phyloP scores from a whole-genome alignment of 1,140 invertebrate species.

The Lethrus apterus region DNA sequence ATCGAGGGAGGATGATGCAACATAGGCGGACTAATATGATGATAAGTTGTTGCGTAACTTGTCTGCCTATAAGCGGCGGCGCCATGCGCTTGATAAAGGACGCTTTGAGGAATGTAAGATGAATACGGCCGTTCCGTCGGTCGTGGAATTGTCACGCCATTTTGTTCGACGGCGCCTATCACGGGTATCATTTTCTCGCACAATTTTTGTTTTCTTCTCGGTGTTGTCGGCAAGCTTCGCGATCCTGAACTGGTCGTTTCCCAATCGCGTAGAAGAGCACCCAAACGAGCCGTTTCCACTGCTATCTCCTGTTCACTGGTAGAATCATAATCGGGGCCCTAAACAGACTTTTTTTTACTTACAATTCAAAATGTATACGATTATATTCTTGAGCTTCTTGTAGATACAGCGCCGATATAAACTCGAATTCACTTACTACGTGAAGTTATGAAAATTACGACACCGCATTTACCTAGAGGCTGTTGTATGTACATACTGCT shows the following conservation, averaged over 20 bases:
- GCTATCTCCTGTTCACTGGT: slow-evolving; percentile 55
- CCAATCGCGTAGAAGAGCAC: slow-evolving; percentile 53
- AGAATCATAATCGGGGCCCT: slow-evolving; percentile 69
- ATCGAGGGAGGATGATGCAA: slow-evolving; percentile 17
- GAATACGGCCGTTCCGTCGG: slow-evolving; percentile 19
- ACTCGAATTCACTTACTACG: too few species aligned
- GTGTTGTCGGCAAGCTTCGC: slow-evolving; percentile 30
- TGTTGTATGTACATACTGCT: too few species aligned
- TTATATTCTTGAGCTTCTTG: too few species aligned
- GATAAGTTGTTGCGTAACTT: slow-evolving; percentile 24
- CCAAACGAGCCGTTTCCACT: slow-evolving; percentile 50
- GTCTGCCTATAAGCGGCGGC: slow-evolving; percentile 27
- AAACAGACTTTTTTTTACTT: too few species aligned
- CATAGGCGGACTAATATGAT: too few species aligned
- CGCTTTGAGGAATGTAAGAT: slow-evolving; percentile 27
- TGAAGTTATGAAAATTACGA: too few species aligned
- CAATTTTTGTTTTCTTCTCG: slow-evolving; percentile 15
- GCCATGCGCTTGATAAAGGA: slow-evolving; percentile 34
- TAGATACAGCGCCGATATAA: too few species aligned
- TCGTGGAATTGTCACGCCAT: not conserved
- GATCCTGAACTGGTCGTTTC: slow-evolving; percentile 47
- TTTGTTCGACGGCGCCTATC: slow-evolving; percentile 4
- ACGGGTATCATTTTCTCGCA: slow-evolving; percentile 1
- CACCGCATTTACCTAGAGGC: too few species aligned
- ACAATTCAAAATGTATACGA: too few species aligned